These are phyloP conservation scores for Seira ritae DNA, from an alignment of 2,888 invertebrate species.

Conservation along the genomic window DNA sequence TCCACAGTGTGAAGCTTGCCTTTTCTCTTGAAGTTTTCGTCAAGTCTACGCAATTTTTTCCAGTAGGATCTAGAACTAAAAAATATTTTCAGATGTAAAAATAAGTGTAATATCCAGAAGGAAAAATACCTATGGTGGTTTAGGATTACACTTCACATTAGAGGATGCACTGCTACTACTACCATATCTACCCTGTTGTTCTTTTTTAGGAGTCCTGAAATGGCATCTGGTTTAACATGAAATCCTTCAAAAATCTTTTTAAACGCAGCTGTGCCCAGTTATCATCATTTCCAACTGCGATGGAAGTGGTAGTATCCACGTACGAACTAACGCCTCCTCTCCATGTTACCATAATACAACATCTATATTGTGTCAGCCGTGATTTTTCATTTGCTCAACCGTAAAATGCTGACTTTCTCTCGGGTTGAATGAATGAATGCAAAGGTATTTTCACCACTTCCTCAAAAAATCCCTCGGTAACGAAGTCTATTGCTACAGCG, in stretches of 20 bases:
- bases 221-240: constrained; percentile 58
- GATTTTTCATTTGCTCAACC: not conserved
- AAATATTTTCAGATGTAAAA: no score
- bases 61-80: no score
- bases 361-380: not conserved
- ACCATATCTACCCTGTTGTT: constrained; percentile 45
- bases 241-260: constrained; percentile 54
- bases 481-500: no score
- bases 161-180: no score
- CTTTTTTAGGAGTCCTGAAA: constrained; percentile 23
- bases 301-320: not conserved
- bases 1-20: constrained; percentile 35
- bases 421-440: not conserved
- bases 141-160: no score
- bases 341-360: not conserved
- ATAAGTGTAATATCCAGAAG: no score
- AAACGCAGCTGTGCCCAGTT: constrained; percentile 57
- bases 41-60: no score
- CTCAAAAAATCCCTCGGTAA: not conserved
- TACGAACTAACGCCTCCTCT: not conserved
- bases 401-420: no score
- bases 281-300: constrained; percentile 46
- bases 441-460: not conserved
- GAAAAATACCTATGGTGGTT: no score
- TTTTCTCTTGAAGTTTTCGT: no score